Conservation (phyloP, 2,113 vertebrate genomes). For the Nicator chloris region DNA sequence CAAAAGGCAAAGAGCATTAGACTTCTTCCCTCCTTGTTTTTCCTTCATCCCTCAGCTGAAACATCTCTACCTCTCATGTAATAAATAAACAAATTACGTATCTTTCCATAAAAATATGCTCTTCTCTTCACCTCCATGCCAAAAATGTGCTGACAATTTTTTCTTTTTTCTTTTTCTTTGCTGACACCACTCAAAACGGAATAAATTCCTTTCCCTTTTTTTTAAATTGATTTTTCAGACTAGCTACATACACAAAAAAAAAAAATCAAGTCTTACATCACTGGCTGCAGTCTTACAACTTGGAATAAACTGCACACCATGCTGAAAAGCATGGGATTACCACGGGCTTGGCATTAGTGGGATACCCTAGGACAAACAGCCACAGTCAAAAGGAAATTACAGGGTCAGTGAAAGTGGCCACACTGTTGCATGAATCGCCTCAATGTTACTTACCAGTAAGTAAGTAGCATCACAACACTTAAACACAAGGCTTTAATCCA, state of each 20-base stretch:
- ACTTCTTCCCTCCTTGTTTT: neutral
- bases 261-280: neutral
- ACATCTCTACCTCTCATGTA: neutral
- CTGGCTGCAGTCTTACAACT: neutral
- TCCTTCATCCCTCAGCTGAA: neutral
- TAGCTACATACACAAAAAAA: neutral
- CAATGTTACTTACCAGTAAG: neutral
- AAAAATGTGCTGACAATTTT: neutral
- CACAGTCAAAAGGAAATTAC: neutral
- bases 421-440: neutral
- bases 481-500: neutral
- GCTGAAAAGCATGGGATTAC: neutral
- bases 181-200: neutral
- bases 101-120: neutral
- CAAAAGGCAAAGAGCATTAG: neutral
- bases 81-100: neutral
- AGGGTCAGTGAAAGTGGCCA: neutral
- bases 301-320: neutral
- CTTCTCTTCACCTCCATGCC: neutral
- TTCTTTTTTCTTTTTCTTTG: neutral
- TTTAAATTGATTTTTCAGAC: neutral
- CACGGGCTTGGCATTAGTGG: neutral
- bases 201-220: neutral
- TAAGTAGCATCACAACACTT: neutral
- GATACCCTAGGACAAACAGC: neutral